These are phyloP conservation scores for Gadopsis marmoratus DNA, from an alignment of 2,797 vertebrate species.

Conservation along the genomic window DNA sequence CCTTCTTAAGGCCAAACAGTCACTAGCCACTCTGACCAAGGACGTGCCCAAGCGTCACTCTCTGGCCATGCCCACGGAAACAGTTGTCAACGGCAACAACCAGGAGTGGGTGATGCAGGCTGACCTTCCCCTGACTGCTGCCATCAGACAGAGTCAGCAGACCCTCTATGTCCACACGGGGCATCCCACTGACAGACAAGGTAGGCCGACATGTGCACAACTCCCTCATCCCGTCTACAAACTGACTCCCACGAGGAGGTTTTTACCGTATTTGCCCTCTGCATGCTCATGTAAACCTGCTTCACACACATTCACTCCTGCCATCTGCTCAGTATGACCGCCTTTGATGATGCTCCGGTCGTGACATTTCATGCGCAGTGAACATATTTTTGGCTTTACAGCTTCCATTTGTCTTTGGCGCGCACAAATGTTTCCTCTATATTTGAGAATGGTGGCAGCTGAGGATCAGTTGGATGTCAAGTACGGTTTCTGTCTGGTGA, in stretches of 20 bases:
- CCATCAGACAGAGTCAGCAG: slow-evolving; percentile 99
- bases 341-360: slow-evolving; percentile 31
- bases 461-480: slow-evolving; percentile 20
- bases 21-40: slow-evolving; percentile 96
- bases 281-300: slow-evolving; percentile 67
- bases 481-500: not conserved
- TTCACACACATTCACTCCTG: slow-evolving; percentile 46
- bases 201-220: slow-evolving; percentile 77
- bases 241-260: slow-evolving; percentile 9
- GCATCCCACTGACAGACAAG: slow-evolving; percentile 95
- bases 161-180: slow-evolving; percentile 93
- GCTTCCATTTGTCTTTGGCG: slow-evolving; percentile 32
- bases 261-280: slow-evolving; percentile 33
- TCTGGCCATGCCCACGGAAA: slow-evolving; percentile 95
- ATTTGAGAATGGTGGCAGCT: slow-evolving; percentile 24
- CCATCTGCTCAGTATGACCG: slow-evolving; percentile 57
- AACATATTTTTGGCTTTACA: slow-evolving; percentile 38
- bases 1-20: slow-evolving; percentile 94
- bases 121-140: slow-evolving; percentile 96
- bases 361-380: slow-evolving; percentile 54
- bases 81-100: slow-evolving; percentile 96
- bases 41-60: slow-evolving; percentile 98
- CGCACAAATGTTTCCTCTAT: slow-evolving; percentile 22
- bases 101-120: slow-evolving; percentile 99
- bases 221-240: slow-evolving; percentile 17